These are phyloP conservation scores for Rhagophthalmus giganteus DNA, from an alignment of 2,888 invertebrate species.

Conservation along the genomic window DNA sequence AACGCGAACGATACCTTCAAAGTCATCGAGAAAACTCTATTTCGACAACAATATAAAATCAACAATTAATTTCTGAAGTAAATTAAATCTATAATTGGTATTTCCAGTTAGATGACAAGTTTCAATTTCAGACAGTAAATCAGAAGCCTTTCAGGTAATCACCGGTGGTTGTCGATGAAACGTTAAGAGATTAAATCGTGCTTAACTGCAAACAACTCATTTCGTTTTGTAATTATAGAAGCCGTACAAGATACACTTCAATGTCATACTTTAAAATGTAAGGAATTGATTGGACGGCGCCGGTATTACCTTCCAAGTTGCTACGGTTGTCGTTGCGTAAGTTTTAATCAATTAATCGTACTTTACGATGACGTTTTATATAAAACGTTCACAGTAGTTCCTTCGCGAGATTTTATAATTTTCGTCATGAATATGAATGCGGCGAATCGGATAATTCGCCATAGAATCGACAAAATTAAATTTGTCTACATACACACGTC, in stretches of 20 bases:
- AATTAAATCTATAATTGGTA: conserved; percentile 41
- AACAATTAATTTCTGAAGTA: conserved; percentile 46
- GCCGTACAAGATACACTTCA: conserved; percentile 34
- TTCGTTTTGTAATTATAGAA: conserved; percentile 52
- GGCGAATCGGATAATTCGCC: conserved; percentile 14
- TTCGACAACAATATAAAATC: conserved; percentile 17
- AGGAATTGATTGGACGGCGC: too few species aligned
- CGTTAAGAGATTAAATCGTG: conserved; percentile 49
- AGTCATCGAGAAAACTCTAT: neutral
- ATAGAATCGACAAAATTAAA: conserved; percentile 26
- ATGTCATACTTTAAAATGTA: neutral
- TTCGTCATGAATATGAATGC: too few species aligned
- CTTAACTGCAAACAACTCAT: conserved; percentile 46
- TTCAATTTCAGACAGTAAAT: conserved; percentile 49
- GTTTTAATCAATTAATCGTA: too few species aligned
- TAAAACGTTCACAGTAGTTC: too few species aligned
- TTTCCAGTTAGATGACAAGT: conserved; percentile 41
- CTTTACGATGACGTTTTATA: too few species aligned
- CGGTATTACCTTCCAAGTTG: too few species aligned
- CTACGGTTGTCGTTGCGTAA: too few species aligned
- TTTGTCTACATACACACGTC: conserved; percentile 26
- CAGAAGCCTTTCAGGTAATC: conserved; percentile 53
- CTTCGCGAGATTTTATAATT: too few species aligned
- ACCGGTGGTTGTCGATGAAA: conserved; percentile 47
- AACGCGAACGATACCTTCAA: neutral